These are phyloP conservation scores for Galaxea fascicularis DNA, from an alignment of 92 coral and sea anemone species.

Conservation along the genomic window DNA sequence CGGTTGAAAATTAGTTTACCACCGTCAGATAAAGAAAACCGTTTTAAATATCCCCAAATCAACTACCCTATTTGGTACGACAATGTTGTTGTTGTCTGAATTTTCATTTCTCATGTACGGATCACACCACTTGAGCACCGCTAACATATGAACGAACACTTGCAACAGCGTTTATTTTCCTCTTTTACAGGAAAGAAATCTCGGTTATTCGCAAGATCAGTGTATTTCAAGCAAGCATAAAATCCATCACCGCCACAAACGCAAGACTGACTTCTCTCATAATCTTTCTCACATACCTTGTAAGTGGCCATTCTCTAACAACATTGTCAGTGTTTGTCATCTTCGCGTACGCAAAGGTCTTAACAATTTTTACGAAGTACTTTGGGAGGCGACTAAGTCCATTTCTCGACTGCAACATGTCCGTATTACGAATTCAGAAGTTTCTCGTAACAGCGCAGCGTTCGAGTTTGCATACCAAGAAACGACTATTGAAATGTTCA, in stretches of 20 bases:
- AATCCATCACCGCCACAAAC: background rate
- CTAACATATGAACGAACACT: background rate
- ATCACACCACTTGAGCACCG: too few species aligned
- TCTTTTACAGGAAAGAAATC: constrained; percentile 8
- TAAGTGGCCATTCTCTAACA: background rate
- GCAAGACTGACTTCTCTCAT: background rate
- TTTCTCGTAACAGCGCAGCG: constrained; percentile 1
- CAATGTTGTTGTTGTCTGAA: too few species aligned
- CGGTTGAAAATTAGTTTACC: too few species aligned
- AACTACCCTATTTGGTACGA: too few species aligned
- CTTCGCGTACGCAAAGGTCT: constrained; percentile 12
- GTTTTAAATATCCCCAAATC: too few species aligned
- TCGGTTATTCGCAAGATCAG: background rate
- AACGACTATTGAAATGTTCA: background rate
- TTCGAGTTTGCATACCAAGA: background rate
- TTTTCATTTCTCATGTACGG: too few species aligned
- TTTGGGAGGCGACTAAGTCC: background rate
- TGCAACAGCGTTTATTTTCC: background rate
- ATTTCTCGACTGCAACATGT: constrained; percentile 8
- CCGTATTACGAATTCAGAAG: constrained; percentile 8
- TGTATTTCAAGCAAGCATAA: constrained; percentile 17
- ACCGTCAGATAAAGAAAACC: too few species aligned
- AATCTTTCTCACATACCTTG: background rate
- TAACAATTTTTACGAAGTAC: background rate
- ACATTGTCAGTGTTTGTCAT: background rate